Evolutionary conservation across 2,113 vertebrate genomes (phyloP), one percentile per base, ranked within the genome.

Genomic region (Mesocricetus auratus): DNA sequence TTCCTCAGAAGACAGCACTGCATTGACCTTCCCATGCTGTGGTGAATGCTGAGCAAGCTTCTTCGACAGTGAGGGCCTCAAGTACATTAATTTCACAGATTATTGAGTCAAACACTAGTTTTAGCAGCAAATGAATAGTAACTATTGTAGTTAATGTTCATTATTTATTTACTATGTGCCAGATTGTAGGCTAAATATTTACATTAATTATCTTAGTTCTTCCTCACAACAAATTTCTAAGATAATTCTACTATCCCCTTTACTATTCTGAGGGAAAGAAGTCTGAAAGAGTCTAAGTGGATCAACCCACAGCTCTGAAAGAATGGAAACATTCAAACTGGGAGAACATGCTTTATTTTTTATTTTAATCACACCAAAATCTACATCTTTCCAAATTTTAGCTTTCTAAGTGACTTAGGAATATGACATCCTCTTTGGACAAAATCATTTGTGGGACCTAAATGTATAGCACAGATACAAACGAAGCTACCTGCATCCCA

Each of bases 81-180:
- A 78, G 47, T 73, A 83, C 53, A 89, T 45, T 64, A 90, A 74
- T 45, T 93, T 31, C 89, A 68, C 13, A 89, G 50, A 58, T 86
- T 89, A 95, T 75, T 75, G 39, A 96, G 45, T 75, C 73, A 71
- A 88, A n/a, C 22, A 53, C 95, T 87, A 89, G 47, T 97, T 87
- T 97, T 64, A 87, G 92, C 53, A 91, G 89, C 66, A 89, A 85
- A 77, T 71, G 19, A 73, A 73, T 74, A 93, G 94, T 81, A 85
- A 93, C 89, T 77, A 78, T 24, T 87, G 16, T 36, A 90, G 13
- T 68, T 83, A 91, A 90, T 2, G 85, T 39, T 87, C 91, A 81
- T 36, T 93, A 15, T 75, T 92, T 94, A 79, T 92, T 94, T 94
- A 69, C 71, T 93, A 50, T 62, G 22, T 39, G 91, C 24, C 85